Conservation (phyloP, 2,888 invertebrate species). For the Autographa pulchrina region DNA sequence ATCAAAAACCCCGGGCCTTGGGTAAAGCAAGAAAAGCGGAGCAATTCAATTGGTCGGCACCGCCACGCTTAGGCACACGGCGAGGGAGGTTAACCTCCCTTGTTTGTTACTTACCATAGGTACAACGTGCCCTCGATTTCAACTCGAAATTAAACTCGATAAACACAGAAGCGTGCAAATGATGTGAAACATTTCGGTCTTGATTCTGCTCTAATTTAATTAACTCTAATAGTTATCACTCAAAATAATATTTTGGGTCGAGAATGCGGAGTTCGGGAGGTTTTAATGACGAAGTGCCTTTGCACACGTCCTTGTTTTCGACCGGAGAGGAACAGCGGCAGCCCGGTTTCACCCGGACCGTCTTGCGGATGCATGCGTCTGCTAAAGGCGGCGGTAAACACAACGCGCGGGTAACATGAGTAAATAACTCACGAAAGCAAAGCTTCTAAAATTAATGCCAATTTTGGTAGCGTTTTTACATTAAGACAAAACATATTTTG, state of each 20-base stretch:
- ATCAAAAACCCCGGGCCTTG: conserved; percentile 61
- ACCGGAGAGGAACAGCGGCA: no score
- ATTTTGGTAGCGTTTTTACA: no score
- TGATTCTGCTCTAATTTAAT: conserved; percentile 36
- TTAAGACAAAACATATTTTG: no score
- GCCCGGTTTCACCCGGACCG: no score
- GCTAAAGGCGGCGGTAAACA: no score
- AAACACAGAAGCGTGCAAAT: conserved; percentile 43
- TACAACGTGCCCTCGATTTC: conserved; percentile 44
- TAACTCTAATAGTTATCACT: conserved; percentile 43
- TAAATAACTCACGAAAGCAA: no score
- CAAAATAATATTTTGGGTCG: conserved; percentile 33
- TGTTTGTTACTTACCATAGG: conserved; percentile 53
- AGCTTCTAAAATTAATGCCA: no score
- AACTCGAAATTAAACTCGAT: conserved; percentile 55
- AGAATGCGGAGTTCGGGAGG: conserved; percentile 49
- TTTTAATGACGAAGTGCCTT: conserved; percentile 55
- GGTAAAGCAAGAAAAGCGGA: conserved; percentile 61
- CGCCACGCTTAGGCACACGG: conserved; percentile 49
- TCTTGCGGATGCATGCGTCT: no score
- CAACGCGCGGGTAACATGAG: no score
- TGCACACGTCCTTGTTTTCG: no score
- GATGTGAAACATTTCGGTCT: conserved; percentile 35
- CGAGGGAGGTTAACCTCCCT: conserved; percentile 51
- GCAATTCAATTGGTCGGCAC: conserved; percentile 65